These are phyloP conservation scores for Enteromius treurensis DNA, from an alignment of 2,797 vertebrate genomes.

Conservation along the genomic window DNA sequence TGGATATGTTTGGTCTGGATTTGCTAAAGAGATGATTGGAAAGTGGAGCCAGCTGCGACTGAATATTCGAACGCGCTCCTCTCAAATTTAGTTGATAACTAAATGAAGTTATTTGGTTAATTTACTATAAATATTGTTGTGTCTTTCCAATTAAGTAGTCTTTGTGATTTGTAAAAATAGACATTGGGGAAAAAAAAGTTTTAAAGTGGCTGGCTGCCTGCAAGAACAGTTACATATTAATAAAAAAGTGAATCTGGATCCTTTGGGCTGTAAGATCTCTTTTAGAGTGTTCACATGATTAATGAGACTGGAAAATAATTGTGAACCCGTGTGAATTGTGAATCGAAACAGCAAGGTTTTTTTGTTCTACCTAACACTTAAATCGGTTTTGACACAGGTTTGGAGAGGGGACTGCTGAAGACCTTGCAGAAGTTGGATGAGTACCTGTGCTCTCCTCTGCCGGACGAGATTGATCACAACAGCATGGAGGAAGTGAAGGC, in stretches of 20 bases:
- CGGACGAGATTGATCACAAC: conserved; percentile 96
- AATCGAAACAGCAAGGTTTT: neutral
- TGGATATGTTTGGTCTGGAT: too few species aligned
- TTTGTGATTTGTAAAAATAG: neutral
- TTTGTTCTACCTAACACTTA: neutral
- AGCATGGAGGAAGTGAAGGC: conserved; percentile 90
- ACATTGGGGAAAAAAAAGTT: neutral
- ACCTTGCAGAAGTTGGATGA: conserved; percentile 96
- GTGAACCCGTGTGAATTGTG: neutral
- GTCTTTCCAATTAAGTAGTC: neutral
- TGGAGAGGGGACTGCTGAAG: conserved; percentile 92
- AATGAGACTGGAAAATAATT: neutral
- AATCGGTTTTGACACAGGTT: conserved; percentile 69
- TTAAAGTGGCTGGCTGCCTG: neutral
- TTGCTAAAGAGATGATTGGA: too few species aligned
- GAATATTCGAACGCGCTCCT: too few species aligned
- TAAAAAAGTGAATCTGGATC: neutral
- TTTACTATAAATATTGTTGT: neutral
- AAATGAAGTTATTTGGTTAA: neutral
- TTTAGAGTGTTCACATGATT: neutral
- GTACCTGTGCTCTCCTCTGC: conserved; percentile 90
- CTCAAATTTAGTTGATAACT: too few species aligned
- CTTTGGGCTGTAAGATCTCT: neutral
- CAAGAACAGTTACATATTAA: neutral
- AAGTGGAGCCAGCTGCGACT: too few species aligned